phyloP scores from a whole-genome alignment of 2,888 invertebrate genomes.

The Eumerus sabulonum region DNA sequence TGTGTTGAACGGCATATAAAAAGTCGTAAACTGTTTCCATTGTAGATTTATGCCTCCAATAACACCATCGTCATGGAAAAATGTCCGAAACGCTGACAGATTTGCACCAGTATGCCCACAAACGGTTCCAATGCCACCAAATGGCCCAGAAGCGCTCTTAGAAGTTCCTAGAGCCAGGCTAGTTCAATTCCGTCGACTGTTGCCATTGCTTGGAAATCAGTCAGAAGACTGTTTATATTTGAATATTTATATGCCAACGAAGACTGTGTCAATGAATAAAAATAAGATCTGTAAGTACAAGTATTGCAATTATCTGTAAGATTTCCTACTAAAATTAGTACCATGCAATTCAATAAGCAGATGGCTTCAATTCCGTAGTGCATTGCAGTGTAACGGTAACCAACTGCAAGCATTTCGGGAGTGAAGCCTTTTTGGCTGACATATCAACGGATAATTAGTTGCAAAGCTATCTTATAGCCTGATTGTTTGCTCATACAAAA shows the following conservation, averaged over 20 bases:
- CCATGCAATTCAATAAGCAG: slow-evolving; percentile 24
- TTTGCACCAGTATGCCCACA: slow-evolving; percentile 94
- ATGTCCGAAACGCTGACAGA: slow-evolving; percentile 88
- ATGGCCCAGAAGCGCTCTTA: slow-evolving; percentile 81
- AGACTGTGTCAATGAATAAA: neutral
- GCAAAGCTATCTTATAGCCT: too few relatives aligned
- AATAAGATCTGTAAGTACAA: slow-evolving; percentile 40
- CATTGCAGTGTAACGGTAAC: slow-evolving; percentile 91
- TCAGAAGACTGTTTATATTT: slow-evolving; percentile 99
- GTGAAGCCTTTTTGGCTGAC: slow-evolving; percentile 84
- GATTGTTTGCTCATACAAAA: too few relatives aligned
- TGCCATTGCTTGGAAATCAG: slow-evolving; percentile 92
- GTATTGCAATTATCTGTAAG: too few relatives aligned
- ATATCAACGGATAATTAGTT: slow-evolving; percentile 5
- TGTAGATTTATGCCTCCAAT: slow-evolving; percentile 95
- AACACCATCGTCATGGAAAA: slow-evolving; percentile 93
- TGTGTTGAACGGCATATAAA: too few relatives aligned
- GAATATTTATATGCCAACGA: slow-evolving; percentile 95
- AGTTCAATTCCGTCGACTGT: slow-evolving; percentile 89
- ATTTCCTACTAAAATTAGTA: neutral
- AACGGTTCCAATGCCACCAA: slow-evolving; percentile 83
- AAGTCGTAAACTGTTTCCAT: too few relatives aligned
- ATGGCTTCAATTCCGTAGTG: slow-evolving; percentile 95
- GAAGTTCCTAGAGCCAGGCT: slow-evolving; percentile 91
- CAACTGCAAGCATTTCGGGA: slow-evolving; percentile 97